Conservation (phyloP, 2,113 vertebrate genomes). For the Porphyrio hochstetteri region DNA sequence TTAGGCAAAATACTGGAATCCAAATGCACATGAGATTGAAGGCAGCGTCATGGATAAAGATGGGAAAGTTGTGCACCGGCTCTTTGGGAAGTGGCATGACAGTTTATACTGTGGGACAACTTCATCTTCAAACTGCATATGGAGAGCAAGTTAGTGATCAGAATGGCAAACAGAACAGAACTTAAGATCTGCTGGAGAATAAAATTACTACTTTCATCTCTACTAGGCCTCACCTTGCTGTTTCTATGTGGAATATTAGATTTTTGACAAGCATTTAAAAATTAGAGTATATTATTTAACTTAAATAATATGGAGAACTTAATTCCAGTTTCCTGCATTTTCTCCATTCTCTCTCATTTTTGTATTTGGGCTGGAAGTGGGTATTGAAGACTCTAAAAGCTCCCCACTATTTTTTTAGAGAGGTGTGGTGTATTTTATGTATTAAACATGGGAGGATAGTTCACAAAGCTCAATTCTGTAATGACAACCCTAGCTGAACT, state of each 20-base stretch:
- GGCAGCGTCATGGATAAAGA: slow-evolving; percentile 85
- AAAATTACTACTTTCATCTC: not conserved
- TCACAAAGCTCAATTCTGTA: not conserved
- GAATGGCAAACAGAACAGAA: not conserved
- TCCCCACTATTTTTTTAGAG: not conserved
- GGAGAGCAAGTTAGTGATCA: slow-evolving; percentile 90
- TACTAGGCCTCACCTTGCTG: not conserved
- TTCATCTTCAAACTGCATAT: slow-evolving; percentile 88
- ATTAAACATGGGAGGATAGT: not conserved
- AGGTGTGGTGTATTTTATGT: not conserved
- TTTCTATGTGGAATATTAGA: not conserved
- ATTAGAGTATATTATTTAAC: not conserved
- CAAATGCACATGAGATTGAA: slow-evolving; percentile 91
- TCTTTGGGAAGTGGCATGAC: slow-evolving; percentile 97
- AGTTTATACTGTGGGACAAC: slow-evolving; percentile 88
- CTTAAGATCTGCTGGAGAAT: not conserved
- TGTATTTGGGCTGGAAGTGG: not conserved
- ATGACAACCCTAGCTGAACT: not conserved
- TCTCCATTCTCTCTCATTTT: not conserved
- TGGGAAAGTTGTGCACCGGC: slow-evolving; percentile 85
- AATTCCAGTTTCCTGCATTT: not conserved
- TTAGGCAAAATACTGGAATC: slow-evolving; percentile 96
- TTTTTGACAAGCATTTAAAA: not conserved
- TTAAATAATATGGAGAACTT: not conserved
- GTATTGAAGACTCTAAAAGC: not conserved